phyloP scores from a whole-genome alignment of 2,797 vertebrate genomes.

The Todus mexicanus region DNA sequence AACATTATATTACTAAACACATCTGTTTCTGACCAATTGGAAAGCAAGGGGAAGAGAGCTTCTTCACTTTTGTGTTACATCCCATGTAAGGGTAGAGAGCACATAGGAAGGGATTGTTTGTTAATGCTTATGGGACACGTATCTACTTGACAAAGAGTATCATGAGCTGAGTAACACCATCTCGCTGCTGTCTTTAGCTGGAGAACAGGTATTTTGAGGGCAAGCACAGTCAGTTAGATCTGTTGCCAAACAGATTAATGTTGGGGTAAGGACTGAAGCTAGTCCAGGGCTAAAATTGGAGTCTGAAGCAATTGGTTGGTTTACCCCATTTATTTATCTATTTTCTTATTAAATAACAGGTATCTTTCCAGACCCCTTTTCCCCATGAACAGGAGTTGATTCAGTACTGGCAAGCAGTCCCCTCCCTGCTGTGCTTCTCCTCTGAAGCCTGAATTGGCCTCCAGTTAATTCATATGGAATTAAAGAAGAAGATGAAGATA shows the following conservation, averaged over 20 bases:
- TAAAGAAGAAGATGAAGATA: background rate
- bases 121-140: background rate
- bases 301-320: background rate
- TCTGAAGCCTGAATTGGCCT: background rate
- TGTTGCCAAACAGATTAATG: background rate
- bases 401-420: background rate
- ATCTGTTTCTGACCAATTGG: background rate
- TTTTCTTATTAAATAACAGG: background rate
- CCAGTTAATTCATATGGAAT: background rate
- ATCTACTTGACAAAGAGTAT: background rate
- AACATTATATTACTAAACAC: background rate
- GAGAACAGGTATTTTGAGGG: background rate
- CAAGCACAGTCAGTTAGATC: background rate
- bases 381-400: background rate
- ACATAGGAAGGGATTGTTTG: background rate
- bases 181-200: background rate
- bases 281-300: background rate
- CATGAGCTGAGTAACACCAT: background rate
- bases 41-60: background rate
- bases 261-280: background rate
- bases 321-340: background rate
- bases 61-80: background rate
- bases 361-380: background rate
- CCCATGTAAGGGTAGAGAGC: accelerated
- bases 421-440: background rate